Evolutionary conservation across 2,888 invertebrate species (phyloP).

Genomic region (Noctua janthina): DNA sequence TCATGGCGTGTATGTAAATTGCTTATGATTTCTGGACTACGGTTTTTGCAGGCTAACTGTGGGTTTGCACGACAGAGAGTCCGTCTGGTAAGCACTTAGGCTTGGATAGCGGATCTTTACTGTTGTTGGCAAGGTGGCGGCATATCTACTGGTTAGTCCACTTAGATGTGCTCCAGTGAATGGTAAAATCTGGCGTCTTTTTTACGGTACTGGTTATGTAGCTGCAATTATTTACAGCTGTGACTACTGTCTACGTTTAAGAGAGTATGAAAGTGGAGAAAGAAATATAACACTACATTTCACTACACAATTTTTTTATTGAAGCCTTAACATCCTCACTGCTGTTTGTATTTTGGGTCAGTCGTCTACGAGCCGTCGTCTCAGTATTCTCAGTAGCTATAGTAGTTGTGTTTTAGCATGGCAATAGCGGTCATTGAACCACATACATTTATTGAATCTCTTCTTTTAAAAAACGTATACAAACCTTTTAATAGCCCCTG

Average conservation of each 20-base stretch:
- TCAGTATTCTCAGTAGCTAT: neutral
- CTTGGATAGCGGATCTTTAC: conserved; percentile 58
- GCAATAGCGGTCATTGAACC: too few species aligned
- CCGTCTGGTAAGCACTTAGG: conserved; percentile 38
- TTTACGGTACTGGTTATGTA: conserved; percentile 42
- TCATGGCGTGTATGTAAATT: conserved; percentile 54
- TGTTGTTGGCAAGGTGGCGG: conserved; percentile 48
- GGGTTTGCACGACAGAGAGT: conserved; percentile 41
- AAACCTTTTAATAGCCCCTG: too few species aligned
- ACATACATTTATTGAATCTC: too few species aligned
- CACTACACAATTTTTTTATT: neutral
- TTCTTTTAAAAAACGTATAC: too few species aligned
- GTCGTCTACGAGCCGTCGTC: neutral
- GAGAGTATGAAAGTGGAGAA: conserved; percentile 9
- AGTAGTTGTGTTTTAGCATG: too few species aligned
- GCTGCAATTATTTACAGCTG: conserved; percentile 41
- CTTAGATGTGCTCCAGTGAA: conserved; percentile 59
- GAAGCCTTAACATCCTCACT: neutral
- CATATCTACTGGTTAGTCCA: conserved; percentile 32
- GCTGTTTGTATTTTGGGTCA: neutral
- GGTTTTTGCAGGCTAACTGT: conserved; percentile 50
- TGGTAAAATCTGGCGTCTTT: conserved; percentile 47
- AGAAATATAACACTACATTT: neutral
- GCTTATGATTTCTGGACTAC: conserved; percentile 31
- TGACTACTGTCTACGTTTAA: conserved; percentile 9